phyloP scores from a whole-genome alignment of 2,113 vertebrate genomes.

The Burhinus bistriatus region DNA sequence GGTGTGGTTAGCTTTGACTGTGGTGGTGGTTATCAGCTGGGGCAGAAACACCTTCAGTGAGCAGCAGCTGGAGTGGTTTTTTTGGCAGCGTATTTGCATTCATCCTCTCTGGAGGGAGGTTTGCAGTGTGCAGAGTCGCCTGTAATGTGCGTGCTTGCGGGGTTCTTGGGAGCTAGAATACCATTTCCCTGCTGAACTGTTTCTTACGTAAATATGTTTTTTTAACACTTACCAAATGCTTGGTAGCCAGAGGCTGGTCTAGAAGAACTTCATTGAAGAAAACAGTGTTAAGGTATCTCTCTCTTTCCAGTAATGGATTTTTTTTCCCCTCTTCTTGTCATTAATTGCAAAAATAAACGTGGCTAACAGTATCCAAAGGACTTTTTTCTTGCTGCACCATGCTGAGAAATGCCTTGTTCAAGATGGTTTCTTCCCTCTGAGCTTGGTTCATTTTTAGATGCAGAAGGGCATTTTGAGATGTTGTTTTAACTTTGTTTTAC shows the following conservation, averaged over 20 bases:
- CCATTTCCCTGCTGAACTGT: not conserved
- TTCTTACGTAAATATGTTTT: not conserved
- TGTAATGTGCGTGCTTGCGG: not conserved
- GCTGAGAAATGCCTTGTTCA: not conserved
- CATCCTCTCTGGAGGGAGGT: not conserved
- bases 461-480: conserved; percentile 25
- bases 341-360: not conserved
- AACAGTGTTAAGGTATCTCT: not conserved
- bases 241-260: not conserved
- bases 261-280: not conserved
- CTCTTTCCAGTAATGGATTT: not conserved
- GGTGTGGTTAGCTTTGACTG: not conserved
- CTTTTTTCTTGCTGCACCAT: not conserved
- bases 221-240: not conserved
- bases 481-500: not conserved
- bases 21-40: not conserved
- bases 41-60: not conserved
- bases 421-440: not conserved
- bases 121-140: not conserved
- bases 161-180: not conserved
- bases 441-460: not conserved
- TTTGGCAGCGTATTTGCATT: not conserved
- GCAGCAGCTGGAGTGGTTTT: not conserved
- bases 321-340: not conserved
- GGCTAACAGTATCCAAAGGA: not conserved